Conservation (phyloP, 2,888 invertebrate genomes). For the Xestobium rufovillosum region DNA sequence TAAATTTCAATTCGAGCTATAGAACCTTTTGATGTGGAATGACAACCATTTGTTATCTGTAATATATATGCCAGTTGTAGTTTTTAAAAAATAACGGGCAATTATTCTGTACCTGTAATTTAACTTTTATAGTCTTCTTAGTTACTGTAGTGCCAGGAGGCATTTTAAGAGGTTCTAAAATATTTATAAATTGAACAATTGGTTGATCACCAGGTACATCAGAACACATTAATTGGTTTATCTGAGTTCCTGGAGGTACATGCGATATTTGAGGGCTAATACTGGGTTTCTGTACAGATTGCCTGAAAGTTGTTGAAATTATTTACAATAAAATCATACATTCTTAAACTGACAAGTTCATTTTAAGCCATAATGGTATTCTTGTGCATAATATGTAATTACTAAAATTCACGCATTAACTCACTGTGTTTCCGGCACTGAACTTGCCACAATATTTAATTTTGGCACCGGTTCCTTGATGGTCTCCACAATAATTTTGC, state of each 20-base stretch:
- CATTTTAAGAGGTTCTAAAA: conserved; percentile 39
- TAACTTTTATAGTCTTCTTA: conserved; percentile 34
- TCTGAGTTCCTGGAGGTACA: conserved; percentile 37
- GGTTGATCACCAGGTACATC: conserved; percentile 42
- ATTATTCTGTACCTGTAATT: conserved; percentile 35
- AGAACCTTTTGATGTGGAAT: conserved; percentile 52
- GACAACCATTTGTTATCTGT: conserved; percentile 39
- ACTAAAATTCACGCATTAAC: no score
- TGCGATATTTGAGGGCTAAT: background rate
- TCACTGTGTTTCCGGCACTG: no score
- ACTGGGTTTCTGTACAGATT: background rate
- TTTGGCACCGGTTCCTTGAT: no score
- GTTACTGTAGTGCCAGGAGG: conserved; percentile 34
- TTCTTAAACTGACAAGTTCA: no score
- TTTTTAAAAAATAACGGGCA: conserved; percentile 9
- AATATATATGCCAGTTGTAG: conserved; percentile 13
- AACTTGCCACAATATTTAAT: no score
- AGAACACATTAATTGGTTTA: conserved; percentile 40
- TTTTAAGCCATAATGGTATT: no score
- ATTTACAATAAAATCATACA: no score
- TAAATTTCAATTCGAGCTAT: conserved; percentile 51
- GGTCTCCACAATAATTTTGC: conserved; percentile 73
- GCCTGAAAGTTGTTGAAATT: no score
- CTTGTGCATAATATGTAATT: no score
- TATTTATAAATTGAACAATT: conserved; percentile 39